Evolutionary conservation across 2,888 invertebrate species (phyloP), one percentile per base, ranked within the genome.

Genomic region (Tethea ocularis): DNA sequence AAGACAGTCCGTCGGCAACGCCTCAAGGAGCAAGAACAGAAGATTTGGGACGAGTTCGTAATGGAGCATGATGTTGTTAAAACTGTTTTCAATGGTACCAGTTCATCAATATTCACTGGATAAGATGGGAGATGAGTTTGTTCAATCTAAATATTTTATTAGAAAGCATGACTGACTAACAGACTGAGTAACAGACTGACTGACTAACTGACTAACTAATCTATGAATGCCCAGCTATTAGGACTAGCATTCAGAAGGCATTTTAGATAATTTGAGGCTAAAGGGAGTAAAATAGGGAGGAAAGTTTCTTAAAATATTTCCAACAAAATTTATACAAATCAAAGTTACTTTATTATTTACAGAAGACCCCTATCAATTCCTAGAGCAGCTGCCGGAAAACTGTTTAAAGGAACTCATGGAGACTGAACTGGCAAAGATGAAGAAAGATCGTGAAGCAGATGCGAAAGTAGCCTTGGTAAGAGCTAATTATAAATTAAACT

Each of bases 331-430:
- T n/a, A n/a, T n/a, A n/a, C n/a, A n/a, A n/a, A n/a, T n/a, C n/a
- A n/a, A n/a, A n/a, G n/a, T 52, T 20, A 6, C 33, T 36, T 52
- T 13, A 38, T 33, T 7, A 7, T 7, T 33, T 33, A 51, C 71
- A 89, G 90, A 87, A 70, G 88, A 92, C 57, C 90, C 91, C 0
- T 93, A 93, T 66, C 90, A 90, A 64, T 93, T 92, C 61, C 60
- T 92, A 67, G 84, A 89, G 2, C 68, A 87, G n/a, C 62, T 91
- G 3, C 88, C 92, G 0, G 85, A 89, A 38, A 63, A 72, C 4
- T 82, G 78, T 61, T 65, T 91, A 2, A 77, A 86, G 56, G 87
- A 91, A 60, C 71, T 91, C 13, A 76, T 91, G 74, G 83, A 87
- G 2, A 41, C 64, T 0, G 84, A 88, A 58, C 68, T 87, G n/a